Conservation (phyloP, 1,140 invertebrate genomes). For the Drosophila funebris region DNA sequence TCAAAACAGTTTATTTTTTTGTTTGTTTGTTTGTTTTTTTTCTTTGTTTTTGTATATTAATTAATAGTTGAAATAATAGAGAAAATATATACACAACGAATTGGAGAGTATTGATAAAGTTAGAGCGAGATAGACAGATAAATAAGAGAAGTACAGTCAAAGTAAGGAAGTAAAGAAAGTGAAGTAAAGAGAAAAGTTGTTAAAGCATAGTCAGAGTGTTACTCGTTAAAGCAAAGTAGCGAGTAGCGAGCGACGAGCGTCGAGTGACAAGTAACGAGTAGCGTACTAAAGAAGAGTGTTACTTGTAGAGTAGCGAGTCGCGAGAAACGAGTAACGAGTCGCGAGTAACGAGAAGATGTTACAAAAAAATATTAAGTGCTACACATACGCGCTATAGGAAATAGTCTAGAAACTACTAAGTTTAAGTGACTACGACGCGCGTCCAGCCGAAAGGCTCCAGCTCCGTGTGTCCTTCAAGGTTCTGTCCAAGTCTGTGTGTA, state of each 20-base stretch:
- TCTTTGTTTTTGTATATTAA: conserved; percentile 45
- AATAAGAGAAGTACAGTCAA: not conserved
- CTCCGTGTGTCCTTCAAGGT: not conserved
- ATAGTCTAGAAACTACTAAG: conserved; percentile 73
- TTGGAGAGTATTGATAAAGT: conserved; percentile 22
- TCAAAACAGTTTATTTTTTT: conserved; percentile 61
- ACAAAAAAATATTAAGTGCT: conserved; percentile 55
- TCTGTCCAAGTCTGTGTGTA: conserved; percentile 20
- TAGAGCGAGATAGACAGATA: not conserved
- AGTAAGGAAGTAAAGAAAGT: not conserved
- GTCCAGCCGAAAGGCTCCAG: conserved; percentile 37
- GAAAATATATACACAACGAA: conserved; percentile 70
- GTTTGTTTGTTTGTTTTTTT: too few species aligned
- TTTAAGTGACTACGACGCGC: conserved; percentile 76
- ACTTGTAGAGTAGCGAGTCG: not conserved
- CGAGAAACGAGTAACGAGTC: not conserved
- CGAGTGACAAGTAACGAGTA: not conserved
- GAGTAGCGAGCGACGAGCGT: not conserved
- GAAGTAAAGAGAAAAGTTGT: not conserved
- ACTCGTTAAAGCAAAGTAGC: not conserved
- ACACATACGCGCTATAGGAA: conserved; percentile 70
- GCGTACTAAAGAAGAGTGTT: too few species aligned
- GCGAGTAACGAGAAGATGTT: too few species aligned
- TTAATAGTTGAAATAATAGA: conserved; percentile 33
- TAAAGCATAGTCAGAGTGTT: too few species aligned